These are phyloP conservation scores for Dermolepida albohirtum DNA, from an alignment of 2,888 invertebrate genomes.

Conservation along the genomic window DNA sequence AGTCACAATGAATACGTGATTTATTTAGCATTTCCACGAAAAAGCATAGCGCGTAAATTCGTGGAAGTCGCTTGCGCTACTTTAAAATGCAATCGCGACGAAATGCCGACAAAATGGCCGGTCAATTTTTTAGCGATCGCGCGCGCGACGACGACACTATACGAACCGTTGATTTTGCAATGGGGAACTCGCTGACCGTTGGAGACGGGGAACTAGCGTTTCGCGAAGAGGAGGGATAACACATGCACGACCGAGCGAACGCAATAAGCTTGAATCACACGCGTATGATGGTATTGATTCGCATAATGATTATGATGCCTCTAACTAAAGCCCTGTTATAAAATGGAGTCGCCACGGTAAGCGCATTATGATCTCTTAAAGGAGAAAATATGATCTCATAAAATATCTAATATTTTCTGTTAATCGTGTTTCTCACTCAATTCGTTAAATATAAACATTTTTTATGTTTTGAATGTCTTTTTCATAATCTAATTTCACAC, in stretches of 20 bases:
- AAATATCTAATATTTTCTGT: no score
- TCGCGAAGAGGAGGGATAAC: conserved; percentile 10
- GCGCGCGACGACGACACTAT: background rate
- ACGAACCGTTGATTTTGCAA: conserved; percentile 17
- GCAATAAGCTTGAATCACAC: conserved; percentile 30
- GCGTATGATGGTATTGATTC: conserved; percentile 42
- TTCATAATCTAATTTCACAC: no score
- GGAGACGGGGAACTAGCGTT: background rate
- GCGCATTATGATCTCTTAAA: no score
- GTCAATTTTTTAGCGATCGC: conserved; percentile 36
- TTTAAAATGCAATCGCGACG: conserved; percentile 18
- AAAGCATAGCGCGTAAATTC: background rate
- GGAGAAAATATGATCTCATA: background rate
- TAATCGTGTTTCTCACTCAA: no score
- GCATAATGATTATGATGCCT: conserved; percentile 40
- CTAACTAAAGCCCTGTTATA: conserved; percentile 16
- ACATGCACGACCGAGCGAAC: conserved; percentile 8
- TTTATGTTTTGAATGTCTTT: no score
- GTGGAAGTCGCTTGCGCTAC: background rate
- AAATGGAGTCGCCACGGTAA: conserved; percentile 26
- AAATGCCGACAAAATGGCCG: conserved; percentile 35
- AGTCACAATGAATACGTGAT: no score
- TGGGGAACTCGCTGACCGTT: conserved; percentile 4
- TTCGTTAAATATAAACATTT: no score
- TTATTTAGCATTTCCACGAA: no score